Evolutionary conservation across 2,113 vertebrate genomes (phyloP), one percentile per base, ranked within the genome.

Genomic region (Podiceps cristatus): DNA sequence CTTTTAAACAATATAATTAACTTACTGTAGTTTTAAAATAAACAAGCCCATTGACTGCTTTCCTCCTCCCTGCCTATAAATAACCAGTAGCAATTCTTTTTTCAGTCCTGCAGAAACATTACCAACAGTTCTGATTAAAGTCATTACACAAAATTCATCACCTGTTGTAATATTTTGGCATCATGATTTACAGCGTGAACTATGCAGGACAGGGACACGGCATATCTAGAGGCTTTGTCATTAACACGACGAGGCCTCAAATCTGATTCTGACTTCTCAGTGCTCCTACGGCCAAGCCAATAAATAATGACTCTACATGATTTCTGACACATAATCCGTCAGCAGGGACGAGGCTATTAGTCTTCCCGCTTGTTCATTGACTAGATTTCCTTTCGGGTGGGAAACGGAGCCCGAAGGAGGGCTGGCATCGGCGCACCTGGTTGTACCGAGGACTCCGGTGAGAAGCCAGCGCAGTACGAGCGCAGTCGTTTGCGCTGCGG

Each of bases 361-460:
- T 25, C 7, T 44, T 66, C 35, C 45, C 7, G 0, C 35, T 27
- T 17, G 23, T 23, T 60, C 3, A 1, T 18, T 5, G 42, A 60
- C 2, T 2, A 14, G 10, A 10, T 14, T 52, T 45, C 37, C 37
- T 29, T 59, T 24, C 0, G 7, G 13, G 40, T 8, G 18, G 55
- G 35, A 25, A 45, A 7, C 3, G 0, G 11, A 64, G 15, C 31
- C 11, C 0, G 0, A 12, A 24, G 19, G 8, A 71, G 27, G 50
- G 35, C 50, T 35, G 78, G 18, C 28, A 22, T 2, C 3, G 5
- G 18, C 0, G 16, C 33, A 8, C 29, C 12, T 3, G 62, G n/a
- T 6, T 0, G 37, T 9, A 16, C 44, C 1, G 5, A 4, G 58
- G 40, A 2, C 18, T 4, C n/a, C 28, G 0, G 0, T 2, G 5